Evolutionary conservation across 1,140 invertebrate genomes (phyloP).

Genomic region (Drosophila hydei): DNA sequence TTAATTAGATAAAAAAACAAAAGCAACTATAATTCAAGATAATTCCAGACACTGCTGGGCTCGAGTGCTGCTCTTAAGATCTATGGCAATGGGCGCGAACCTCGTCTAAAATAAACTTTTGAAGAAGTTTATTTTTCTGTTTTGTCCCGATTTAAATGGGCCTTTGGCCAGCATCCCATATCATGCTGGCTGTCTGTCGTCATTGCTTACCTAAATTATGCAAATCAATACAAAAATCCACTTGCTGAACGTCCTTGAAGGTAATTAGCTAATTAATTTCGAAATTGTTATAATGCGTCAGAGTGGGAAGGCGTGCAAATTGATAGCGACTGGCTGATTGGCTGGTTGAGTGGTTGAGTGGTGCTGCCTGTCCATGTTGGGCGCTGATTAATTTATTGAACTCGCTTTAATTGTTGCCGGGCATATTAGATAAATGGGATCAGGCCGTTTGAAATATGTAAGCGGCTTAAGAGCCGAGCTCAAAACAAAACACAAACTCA

Average conservation of each 20-base stretch:
- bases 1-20: slow-evolving; percentile 8
- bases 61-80: background rate
- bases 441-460: slow-evolving; percentile 70
- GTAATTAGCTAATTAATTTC: slow-evolving; percentile 82
- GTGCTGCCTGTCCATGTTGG: slow-evolving; percentile 4
- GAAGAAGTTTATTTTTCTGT: background rate
- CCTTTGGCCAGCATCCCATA: slow-evolving; percentile 1
- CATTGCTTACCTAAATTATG: slow-evolving; percentile 16
- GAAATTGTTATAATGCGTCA: slow-evolving; percentile 39
- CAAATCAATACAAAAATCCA: slow-evolving; percentile 62
- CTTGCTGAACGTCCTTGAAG: slow-evolving; percentile 33
- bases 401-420: slow-evolving; percentile 74
- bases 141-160: background rate
- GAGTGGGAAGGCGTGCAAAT: background rate
- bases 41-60: background rate
- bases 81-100: no score
- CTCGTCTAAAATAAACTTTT: slow-evolving; percentile 9
- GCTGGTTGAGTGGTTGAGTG: background rate
- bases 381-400: slow-evolving; percentile 76
- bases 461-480: slow-evolving; percentile 23
- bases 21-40: slow-evolving; percentile 1
- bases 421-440: slow-evolving; percentile 73
- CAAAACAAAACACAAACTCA: slow-evolving; percentile 72
- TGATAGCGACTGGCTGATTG: slow-evolving; percentile 6
- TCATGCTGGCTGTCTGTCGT: no score